Base-by-base conservation (phyloP, 1,140 invertebrate species). In the Cylas formicarius region DNA sequence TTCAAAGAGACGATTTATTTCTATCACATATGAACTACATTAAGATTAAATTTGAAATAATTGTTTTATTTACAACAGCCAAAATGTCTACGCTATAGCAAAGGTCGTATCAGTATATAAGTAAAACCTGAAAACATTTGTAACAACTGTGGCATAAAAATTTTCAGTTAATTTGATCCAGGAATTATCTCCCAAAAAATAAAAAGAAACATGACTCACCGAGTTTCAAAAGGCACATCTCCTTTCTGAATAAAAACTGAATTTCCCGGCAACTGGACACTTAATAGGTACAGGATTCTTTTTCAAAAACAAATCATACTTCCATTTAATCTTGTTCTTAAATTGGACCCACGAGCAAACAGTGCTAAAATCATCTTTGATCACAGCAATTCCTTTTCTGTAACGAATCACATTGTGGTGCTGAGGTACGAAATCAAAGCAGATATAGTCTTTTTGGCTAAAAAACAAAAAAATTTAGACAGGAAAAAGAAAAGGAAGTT, bases 401-500 rank as follows among this genome's bases (percentile, higher is more conserved):
- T 89, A 97, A 56, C 78, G 68, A 52, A 97, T 96, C 50, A 98
- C 77, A 64, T 96, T 97, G 57, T 97, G 92, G 74, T 97, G 93
- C 47, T 89, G 77, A 0, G 90, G 87, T 8, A 97, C 80, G 66
- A 98, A 95, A 63, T 97, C 91, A 59, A 95, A 96, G 60, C 95
- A 97, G 6, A 97, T 81, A 60, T 89, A 97, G 78, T 97, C 94
- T 60, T 95, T 93, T 71, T 97, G 93, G 69, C 92, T 88, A 62
- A 55, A 77, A 73, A 50, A 21, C 58, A 56, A 57, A 57, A 41
- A 23, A 17, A 27, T 4, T 13, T 20, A 35, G 4, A 21, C 16
- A 37, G 5, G 39, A 44, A 44, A 41, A 47, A 13, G 17, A n/a
- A 7, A 24, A 41, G 9, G 10, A 3, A 17, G 24, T 31, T 14